phyloP scores from a whole-genome alignment of 2,888 invertebrate species.

The Abrostola triplasia region DNA sequence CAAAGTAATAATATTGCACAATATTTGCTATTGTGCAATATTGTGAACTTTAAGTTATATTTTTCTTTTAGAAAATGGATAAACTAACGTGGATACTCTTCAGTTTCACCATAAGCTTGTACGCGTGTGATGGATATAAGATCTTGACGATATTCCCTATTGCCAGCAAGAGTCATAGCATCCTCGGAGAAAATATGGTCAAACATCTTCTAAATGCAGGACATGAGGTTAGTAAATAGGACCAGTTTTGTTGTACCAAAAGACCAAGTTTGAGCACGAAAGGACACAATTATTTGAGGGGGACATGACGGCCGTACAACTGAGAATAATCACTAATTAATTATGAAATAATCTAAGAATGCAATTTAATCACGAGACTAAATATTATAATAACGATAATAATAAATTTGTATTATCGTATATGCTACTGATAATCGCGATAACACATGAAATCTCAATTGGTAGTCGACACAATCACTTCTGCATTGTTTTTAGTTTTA shows the following conservation, averaged over 20 bases:
- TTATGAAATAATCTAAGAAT: too few relatives aligned
- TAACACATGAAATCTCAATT: too few relatives aligned
- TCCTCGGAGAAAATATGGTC: conserved; percentile 66
- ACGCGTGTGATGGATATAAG: conserved; percentile 56
- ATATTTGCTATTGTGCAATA: background rate
- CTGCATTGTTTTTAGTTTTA: too few relatives aligned
- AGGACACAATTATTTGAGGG: too few relatives aligned
- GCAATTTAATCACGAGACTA: too few relatives aligned
- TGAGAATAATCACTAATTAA: too few relatives aligned
- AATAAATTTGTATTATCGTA: too few relatives aligned
- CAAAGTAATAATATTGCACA: too few relatives aligned
- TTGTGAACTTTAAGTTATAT: background rate
- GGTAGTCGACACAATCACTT: too few relatives aligned
- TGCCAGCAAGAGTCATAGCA: conserved; percentile 66
- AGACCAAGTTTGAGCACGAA: background rate
- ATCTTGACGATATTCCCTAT: conserved; percentile 66
- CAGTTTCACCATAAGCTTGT: conserved; percentile 24
- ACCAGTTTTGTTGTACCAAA: background rate
- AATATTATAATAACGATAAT: too few relatives aligned
- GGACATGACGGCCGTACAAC: too few relatives aligned
- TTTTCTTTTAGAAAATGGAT: conserved; percentile 17
- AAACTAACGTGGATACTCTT: conserved; percentile 19
- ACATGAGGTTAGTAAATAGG: conserved; percentile 64
- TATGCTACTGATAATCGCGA: too few relatives aligned
- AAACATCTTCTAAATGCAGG: conserved; percentile 66